Percentiles rank a stretch among this genome's conserved stretches.
Conservation (phyloP, 2,888 invertebrate genomes). For the Yponomeuta evonymella region DNA sequence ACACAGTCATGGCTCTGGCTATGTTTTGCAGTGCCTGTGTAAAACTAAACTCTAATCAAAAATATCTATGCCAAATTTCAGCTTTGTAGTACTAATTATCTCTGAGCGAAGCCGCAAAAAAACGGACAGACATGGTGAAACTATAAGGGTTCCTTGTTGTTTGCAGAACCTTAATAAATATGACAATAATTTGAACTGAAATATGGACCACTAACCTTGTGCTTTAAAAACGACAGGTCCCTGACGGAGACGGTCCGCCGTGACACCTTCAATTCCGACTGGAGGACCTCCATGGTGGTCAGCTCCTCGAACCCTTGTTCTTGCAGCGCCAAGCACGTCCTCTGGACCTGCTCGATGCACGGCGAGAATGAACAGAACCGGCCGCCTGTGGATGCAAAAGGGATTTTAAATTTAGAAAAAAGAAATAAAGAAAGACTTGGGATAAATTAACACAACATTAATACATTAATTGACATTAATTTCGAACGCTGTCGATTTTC, state of each 20-base stretch:
- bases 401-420: not conserved
- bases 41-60: no score
- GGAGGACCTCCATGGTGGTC: conserved; percentile 90
- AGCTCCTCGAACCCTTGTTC: conserved; percentile 89
- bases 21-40: no score
- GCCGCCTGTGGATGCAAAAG: conserved; percentile 79
- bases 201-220: conserved; percentile 63
- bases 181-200: no score
- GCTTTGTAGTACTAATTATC: no score
- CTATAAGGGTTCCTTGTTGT: no score
- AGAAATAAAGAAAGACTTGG: no score
- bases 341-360: conserved; percentile 99
- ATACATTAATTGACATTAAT: not conserved
- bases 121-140: no score
- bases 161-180: no score
- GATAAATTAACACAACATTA: no score
- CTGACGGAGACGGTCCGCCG: conserved; percentile 80
- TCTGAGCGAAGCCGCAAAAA: no score
- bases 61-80: no score
- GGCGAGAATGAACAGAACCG: conserved; percentile 98
- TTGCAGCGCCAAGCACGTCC: conserved; percentile 84
- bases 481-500: not conserved
- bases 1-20: no score
- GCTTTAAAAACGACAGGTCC: conserved; percentile 82
- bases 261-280: conserved; percentile 84